Conservation (phyloP, 2,797 vertebrate genomes). For the Sebastes trivittatus region DNA sequence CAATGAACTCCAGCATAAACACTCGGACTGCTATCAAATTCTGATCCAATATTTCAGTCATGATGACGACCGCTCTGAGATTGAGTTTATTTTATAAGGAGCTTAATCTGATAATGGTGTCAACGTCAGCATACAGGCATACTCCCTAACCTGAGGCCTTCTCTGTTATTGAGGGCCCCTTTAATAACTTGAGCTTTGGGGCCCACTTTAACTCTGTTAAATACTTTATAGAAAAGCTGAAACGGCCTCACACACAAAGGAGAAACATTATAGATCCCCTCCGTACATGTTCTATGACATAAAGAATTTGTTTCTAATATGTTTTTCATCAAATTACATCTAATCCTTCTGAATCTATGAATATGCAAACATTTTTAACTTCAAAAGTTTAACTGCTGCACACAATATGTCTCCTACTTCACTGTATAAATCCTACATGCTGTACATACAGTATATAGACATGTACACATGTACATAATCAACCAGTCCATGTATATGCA, state of each 20-base stretch:
- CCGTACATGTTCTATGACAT: not conserved
- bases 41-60: not conserved
- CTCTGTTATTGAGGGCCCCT: slow-evolving; percentile 7
- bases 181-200: slow-evolving; percentile 18
- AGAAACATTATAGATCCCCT: not conserved
- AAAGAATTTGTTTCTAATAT: not conserved
- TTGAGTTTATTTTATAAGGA: slow-evolving; percentile 41
- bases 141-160: slow-evolving; percentile 10
- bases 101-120: slow-evolving; percentile 32
- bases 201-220: slow-evolving; percentile 10
- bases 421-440: too few relatives aligned
- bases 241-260: not conserved
- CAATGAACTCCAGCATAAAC: not conserved
- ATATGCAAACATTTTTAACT: not conserved
- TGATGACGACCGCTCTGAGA: not conserved
- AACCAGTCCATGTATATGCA: too few relatives aligned
- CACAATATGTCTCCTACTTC: too few relatives aligned
- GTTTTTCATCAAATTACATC: not conserved
- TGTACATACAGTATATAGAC: too few relatives aligned
- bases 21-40: slow-evolving; percentile 14
- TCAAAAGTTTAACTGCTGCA: not conserved
- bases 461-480: too few relatives aligned
- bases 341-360: not conserved
- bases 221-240: slow-evolving; percentile 2
- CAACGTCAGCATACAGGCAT: not conserved